A percentile compares a stretch with the other conserved stretches of the same genome.
phyloP scores from a whole-genome alignment of 1,140 invertebrate genomes.

The Leptinotarsa lineolata region DNA sequence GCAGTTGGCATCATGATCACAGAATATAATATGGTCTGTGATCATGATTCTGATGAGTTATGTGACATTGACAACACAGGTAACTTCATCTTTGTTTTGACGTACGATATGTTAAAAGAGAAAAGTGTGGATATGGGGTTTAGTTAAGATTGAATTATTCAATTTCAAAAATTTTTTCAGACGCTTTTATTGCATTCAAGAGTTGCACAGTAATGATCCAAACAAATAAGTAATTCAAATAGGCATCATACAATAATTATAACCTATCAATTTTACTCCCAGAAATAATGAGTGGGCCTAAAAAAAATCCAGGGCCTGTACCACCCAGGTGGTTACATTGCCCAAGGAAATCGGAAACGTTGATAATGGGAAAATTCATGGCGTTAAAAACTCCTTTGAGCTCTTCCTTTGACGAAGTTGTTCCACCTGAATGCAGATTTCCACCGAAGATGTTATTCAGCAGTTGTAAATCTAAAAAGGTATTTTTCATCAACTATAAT shows the following conservation, averaged over 20 bases:
- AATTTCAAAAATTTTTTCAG: not conserved
- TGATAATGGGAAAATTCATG: conserved; percentile 81
- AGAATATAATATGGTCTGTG: no score
- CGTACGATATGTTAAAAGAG: not conserved
- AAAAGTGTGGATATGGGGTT: not conserved
- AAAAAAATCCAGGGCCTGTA: conserved; percentile 62
- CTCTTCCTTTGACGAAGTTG: conserved; percentile 74
- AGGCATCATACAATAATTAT: not conserved
- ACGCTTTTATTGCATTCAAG: no score
- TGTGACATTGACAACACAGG: not conserved
- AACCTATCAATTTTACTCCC: not conserved
- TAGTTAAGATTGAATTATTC: not conserved
- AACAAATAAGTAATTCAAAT: not conserved
- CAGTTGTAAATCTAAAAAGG: conserved; percentile 72
- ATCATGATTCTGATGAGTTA: no score
- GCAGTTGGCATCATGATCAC: no score
- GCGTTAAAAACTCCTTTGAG: conserved; percentile 93
- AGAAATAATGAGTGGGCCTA: conserved; percentile 29
- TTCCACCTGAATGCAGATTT: conserved; percentile 80
- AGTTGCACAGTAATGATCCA: not conserved
- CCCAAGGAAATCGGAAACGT: conserved; percentile 77
- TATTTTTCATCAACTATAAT: conserved; percentile 50
- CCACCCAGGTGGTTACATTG: conserved; percentile 92
- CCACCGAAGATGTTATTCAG: conserved; percentile 82
- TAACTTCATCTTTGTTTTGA: not conserved